Evolutionary conservation across 2,797 vertebrate genomes (phyloP).

Genomic region (Lepus townsendii): DNA sequence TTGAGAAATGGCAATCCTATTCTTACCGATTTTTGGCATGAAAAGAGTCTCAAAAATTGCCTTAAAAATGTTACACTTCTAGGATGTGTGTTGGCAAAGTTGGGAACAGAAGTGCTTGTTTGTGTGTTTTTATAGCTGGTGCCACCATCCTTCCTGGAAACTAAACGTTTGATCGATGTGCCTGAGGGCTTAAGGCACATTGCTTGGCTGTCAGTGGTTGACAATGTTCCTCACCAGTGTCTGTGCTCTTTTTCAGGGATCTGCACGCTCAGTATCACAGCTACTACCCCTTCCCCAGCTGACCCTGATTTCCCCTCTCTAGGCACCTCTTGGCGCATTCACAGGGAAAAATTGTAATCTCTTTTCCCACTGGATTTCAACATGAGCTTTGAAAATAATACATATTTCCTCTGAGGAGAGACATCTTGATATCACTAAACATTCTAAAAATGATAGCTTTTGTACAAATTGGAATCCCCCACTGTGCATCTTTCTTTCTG

Average conservation of each 20-base stretch:
- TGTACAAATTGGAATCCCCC: neutral
- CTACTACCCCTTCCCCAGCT: constrained; percentile 87
- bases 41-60: neutral
- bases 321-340: constrained; percentile 82
- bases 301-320: constrained; percentile 90
- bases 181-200: constrained; percentile 72
- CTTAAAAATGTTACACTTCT: neutral
- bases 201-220: constrained; percentile 67
- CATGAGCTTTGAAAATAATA: constrained; percentile 11
- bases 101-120: constrained; percentile 67
- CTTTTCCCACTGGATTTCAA: constrained; percentile 7
- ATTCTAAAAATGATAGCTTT: neutral
- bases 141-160: constrained; percentile 68
- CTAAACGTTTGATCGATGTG: constrained; percentile 73
- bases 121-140: constrained; percentile 76
- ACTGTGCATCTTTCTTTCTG: neutral
- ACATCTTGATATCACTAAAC: neutral
- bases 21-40: neutral
- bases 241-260: constrained; percentile 91
- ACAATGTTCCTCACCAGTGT: constrained; percentile 74
- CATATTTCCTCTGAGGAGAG: constrained; percentile 16
- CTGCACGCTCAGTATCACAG: constrained; percentile 88
- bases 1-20: neutral
- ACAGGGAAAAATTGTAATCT: neutral
- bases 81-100: constrained; percentile 78